phyloP scores from a whole-genome alignment of 2,113 vertebrate species.

The Bettongia penicillata region DNA sequence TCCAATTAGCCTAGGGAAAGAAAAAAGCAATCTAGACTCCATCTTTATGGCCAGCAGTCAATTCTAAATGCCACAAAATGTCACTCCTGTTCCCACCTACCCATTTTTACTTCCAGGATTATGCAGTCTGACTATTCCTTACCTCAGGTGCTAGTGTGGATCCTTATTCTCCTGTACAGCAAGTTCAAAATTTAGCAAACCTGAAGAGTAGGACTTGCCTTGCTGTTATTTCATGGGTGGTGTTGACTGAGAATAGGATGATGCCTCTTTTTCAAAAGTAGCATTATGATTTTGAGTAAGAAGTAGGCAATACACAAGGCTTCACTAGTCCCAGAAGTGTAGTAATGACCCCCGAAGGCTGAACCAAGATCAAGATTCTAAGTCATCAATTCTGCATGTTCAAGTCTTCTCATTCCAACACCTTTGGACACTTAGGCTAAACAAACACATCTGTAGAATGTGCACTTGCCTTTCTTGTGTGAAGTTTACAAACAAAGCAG shows the following conservation, averaged over 20 bases:
- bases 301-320: background rate
- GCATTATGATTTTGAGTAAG: background rate
- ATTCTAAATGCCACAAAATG: background rate
- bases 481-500: background rate
- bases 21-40: conserved; percentile 46
- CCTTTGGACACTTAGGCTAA: background rate
- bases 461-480: background rate
- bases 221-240: background rate
- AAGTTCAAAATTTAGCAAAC: background rate
- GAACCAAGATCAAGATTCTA: background rate
- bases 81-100: background rate
- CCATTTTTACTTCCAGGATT: background rate
- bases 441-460: background rate
- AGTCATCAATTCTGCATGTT: background rate
- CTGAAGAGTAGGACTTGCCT: background rate
- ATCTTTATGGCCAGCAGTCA: background rate
- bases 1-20: conserved; percentile 65
- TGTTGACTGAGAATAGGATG: background rate
- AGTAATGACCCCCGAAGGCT: background rate
- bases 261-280: background rate
- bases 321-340: background rate
- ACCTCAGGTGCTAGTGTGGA: background rate
- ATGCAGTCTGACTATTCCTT: background rate
- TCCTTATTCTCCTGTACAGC: background rate
- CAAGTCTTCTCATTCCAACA: background rate